A percentile compares a stretch with the other conserved stretches of the same genome.
Conservation (phyloP, 2,113 vertebrate species). For the Atrichornis clamosus region DNA sequence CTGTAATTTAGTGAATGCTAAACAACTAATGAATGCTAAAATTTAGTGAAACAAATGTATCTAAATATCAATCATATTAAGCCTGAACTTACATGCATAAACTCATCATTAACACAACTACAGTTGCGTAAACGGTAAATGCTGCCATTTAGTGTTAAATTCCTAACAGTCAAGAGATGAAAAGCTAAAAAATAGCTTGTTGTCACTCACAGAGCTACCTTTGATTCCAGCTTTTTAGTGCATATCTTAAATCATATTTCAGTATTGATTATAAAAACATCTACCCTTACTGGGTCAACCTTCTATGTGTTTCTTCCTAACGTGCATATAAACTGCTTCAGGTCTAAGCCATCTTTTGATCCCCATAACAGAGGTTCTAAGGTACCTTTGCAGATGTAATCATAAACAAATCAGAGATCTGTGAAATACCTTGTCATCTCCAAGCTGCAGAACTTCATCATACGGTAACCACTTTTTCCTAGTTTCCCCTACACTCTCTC, state of each 20-base stretch:
- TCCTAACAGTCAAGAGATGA: not conserved
- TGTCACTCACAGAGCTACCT: not conserved
- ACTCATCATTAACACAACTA: conserved; percentile 6
- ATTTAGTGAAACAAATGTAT: not conserved
- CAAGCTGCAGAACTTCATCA: not conserved
- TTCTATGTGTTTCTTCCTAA: not conserved
- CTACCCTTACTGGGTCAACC: not conserved
- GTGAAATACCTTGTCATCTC: not conserved
- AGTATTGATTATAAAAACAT: not conserved
- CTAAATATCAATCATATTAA: not conserved
- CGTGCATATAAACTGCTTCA: not conserved
- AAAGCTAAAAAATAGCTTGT: not conserved
- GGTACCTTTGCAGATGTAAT: not conserved
- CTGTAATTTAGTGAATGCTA: not conserved
- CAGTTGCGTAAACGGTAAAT: not conserved
- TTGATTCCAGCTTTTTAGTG: not conserved
- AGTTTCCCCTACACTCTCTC: not conserved
- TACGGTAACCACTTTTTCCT: not conserved
- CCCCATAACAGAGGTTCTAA: not conserved
- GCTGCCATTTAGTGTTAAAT: not conserved
- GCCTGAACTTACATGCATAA: not conserved
- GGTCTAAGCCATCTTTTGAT: not conserved
- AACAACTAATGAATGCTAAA: not conserved
- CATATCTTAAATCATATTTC: not conserved
- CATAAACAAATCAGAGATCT: not conserved